Evolutionary conservation across 2,797 vertebrate genomes (phyloP).

Genomic region (Chiroxiphia lanceolata): DNA sequence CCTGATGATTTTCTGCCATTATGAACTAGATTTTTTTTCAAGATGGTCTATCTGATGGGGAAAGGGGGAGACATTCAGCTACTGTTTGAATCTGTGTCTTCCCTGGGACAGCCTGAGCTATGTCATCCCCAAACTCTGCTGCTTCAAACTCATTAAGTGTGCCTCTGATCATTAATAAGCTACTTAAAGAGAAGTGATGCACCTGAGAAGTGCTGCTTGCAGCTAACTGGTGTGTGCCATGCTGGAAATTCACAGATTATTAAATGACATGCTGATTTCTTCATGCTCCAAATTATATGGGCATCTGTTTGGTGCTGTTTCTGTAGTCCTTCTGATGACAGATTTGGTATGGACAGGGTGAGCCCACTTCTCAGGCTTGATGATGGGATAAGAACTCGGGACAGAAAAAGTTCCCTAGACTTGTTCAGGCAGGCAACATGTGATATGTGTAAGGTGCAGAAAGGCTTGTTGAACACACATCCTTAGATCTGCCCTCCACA

Average conservation of each 20-base stretch:
- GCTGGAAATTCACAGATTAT: not conserved
- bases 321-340: not conserved
- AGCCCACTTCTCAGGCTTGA: not conserved
- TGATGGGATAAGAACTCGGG: not conserved
- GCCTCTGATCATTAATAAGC: not conserved
- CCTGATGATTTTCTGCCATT: not conserved
- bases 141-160: not conserved
- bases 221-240: not conserved
- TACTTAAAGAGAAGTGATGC: not conserved
- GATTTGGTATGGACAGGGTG: not conserved
- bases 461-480: not conserved
- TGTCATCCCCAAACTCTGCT: not conserved
- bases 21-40: not conserved
- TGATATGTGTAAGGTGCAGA: not conserved
- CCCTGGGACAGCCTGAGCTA: not conserved
- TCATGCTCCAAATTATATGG: not conserved
- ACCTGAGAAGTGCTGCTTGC: not conserved
- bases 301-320: not conserved
- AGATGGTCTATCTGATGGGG: not conserved
- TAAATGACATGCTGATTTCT: not conserved
- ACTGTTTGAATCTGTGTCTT: not conserved
- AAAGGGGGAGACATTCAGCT: not conserved
- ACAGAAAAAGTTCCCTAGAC: not conserved
- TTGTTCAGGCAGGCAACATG: not conserved
- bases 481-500: accelerated